Percentiles rank a stretch among this genome's conserved stretches.
Evolutionary conservation across 92 coral and sea anemone species (phyloP).

Genomic region (Palythoa heliodiscus): DNA sequence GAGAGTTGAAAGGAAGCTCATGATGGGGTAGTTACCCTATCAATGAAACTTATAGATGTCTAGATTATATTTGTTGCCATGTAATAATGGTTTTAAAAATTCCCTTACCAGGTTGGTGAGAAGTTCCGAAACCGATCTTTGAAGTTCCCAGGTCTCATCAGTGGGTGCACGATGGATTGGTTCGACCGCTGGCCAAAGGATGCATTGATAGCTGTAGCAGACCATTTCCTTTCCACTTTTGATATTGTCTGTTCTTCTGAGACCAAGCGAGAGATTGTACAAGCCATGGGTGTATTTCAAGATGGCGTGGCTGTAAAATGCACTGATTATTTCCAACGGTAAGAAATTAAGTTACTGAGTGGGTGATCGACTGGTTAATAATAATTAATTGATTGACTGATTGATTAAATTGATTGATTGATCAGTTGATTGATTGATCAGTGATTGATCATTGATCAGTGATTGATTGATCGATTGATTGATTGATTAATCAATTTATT

Average conservation of each 20-base stretch:
- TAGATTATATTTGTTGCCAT: too few relatives aligned
- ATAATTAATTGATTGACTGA: too few relatives aligned
- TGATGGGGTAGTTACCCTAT: too few relatives aligned
- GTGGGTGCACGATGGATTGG: slow-evolving; percentile 99
- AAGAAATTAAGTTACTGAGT: not conserved
- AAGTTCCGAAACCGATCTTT: slow-evolving; percentile 97
- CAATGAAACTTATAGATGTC: too few relatives aligned
- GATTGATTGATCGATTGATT: too few relatives aligned
- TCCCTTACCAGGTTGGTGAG: slow-evolving; percentile 81
- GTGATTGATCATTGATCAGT: too few relatives aligned
- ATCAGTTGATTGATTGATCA: too few relatives aligned
- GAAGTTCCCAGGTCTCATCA: slow-evolving; percentile 96
- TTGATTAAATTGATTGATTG: too few relatives aligned
- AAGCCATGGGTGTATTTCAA: slow-evolving; percentile 95
- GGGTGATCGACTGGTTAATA: too few relatives aligned
- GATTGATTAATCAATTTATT: too few relatives aligned
- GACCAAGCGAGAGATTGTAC: slow-evolving; percentile 80
- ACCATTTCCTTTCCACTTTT: slow-evolving; percentile 85
- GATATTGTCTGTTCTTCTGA: slow-evolving; percentile 83
- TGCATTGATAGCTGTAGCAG: slow-evolving; percentile 96
- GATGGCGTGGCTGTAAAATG: slow-evolving; percentile 95
- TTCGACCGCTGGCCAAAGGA: slow-evolving; percentile 99
- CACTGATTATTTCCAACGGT: slow-evolving; percentile 92
- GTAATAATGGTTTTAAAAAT: too few relatives aligned
- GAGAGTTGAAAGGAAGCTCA: too few relatives aligned